Percentiles rank a stretch among this genome's conserved stretches.
Evolutionary conservation across 2,797 vertebrate genomes (phyloP).

Genomic region (Melanitta fusca): DNA sequence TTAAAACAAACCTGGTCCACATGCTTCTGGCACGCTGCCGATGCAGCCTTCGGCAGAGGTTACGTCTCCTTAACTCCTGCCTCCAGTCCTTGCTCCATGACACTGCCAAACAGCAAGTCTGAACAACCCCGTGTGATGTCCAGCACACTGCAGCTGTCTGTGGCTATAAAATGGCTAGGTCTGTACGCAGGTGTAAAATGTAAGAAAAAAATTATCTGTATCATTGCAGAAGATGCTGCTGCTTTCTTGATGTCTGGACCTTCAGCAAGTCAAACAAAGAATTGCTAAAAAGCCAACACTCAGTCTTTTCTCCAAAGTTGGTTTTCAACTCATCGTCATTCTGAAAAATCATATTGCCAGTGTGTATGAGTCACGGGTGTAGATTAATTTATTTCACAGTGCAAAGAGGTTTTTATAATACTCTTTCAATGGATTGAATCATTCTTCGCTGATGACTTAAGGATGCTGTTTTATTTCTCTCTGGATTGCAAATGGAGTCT

Average conservation of each 20-base stretch:
- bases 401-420: conserved; percentile 36
- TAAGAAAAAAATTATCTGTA: accelerated
- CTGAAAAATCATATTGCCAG: neutral
- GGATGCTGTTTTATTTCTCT: conserved; percentile 34
- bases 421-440: conserved; percentile 42
- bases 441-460: conserved; percentile 53
- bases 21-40: accelerated
- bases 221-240: neutral
- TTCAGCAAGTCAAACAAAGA: neutral
- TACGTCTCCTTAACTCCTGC: neutral
- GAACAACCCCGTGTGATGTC: neutral
- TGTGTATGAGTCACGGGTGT: conserved; percentile 40
- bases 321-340: neutral
- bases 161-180: too few species aligned
- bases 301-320: neutral
- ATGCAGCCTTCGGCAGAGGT: neutral
- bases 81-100: neutral
- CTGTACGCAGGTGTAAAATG: neutral
- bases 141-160: too few species aligned
- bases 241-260: neutral
- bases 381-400: conserved; percentile 9
- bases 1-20: neutral
- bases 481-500: conserved; percentile 26
- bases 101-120: accelerated
- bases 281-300: neutral